Evolutionary conservation across 2,113 vertebrate genomes (phyloP), one percentile per base, ranked within the genome.

Genomic region (Phaethornis superciliosus): DNA sequence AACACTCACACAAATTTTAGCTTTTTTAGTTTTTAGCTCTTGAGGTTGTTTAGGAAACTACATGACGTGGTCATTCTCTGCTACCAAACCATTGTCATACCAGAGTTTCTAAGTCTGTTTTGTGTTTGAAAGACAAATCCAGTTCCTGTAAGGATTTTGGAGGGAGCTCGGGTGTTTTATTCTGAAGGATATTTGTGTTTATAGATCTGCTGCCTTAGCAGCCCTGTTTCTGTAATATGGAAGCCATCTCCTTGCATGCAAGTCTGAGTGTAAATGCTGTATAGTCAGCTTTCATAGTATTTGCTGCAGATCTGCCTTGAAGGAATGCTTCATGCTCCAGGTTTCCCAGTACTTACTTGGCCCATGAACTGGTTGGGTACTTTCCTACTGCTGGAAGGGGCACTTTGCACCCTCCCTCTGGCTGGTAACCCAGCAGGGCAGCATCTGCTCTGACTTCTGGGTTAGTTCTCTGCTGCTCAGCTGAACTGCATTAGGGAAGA

Each of bases 131-230:
- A 95, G 42, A 58, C 79, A 75, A 75, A 37, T 52, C 12, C 17
- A 83, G 67, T 75, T 94, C 33, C 60, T 30, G 3, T 35, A 75
- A 92, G 77, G 27, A 54, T 55, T 87, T 84, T 11, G 1, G 42
- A 75, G 44, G 56, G 28, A 88, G 78, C 64, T 86, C 60, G 22
- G 54, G 69, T 82, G 35, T 88, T 76, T 93, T 62, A 32, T 82
- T 93, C 54, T 91, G 75, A 72, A 88, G 54, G 62, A 76, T 54
- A 77, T 67, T n/a, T 75, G 51, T 93, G 88, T 94, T 96, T 94
- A 88, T 80, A 85, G 70, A 84, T 83, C 62, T 52, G 44, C 44
- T 4, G 21, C 69, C 88, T 84, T 78, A 90, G 69, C 65, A 84
- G 35, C 62, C 13, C 23, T 62, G 0, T 68, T 52, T 30, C 10